These are phyloP conservation scores for Blera fallax DNA, from an alignment of 2,888 invertebrate species.

Conservation along the genomic window DNA sequence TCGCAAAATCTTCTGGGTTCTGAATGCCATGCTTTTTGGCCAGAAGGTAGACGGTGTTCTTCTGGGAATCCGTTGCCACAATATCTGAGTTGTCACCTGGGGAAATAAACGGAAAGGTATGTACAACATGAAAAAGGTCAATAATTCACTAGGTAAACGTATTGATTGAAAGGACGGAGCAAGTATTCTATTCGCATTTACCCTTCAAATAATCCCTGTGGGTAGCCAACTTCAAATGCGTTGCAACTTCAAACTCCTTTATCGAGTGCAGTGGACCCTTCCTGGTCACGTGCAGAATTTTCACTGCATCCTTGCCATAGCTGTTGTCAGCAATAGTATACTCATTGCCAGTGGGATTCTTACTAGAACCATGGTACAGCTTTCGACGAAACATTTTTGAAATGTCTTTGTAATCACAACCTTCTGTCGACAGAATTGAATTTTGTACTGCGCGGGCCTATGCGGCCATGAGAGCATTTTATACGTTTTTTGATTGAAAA, in stretches of 20 bases:
- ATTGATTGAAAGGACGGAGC: neutral
- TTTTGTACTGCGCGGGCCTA: neutral
- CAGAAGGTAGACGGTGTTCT: conserved; percentile 90
- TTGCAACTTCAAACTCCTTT: conserved; percentile 89
- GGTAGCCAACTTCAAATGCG: conserved; percentile 87
- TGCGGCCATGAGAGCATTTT: conserved; percentile 25
- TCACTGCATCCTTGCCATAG: conserved; percentile 88
- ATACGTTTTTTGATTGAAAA: conserved; percentile 41
- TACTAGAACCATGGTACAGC: conserved; percentile 10
- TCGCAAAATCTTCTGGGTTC: conserved; percentile 89
- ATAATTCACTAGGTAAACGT: conserved; percentile 3
- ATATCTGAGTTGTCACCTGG: conserved; percentile 89
- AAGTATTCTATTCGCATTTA: conserved; percentile 68
- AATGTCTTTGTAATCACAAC: neutral
- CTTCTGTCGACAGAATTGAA: neutral
- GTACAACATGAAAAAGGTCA: conserved; percentile 4
- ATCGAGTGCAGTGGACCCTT: conserved; percentile 87
- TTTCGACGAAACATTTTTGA: conserved; percentile 43
- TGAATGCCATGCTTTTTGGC: conserved; percentile 90
- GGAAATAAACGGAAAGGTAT: conserved; percentile 35
- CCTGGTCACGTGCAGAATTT: conserved; percentile 87
- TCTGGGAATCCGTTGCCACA: conserved; percentile 91
- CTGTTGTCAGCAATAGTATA: conserved; percentile 78
- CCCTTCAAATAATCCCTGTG: conserved; percentile 87
- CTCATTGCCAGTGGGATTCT: neutral